Percentiles rank a stretch among this genome's conserved stretches.
Evolutionary conservation across 1,140 invertebrate genomes (phyloP).

Genomic region (Procambarus virginalis): DNA sequence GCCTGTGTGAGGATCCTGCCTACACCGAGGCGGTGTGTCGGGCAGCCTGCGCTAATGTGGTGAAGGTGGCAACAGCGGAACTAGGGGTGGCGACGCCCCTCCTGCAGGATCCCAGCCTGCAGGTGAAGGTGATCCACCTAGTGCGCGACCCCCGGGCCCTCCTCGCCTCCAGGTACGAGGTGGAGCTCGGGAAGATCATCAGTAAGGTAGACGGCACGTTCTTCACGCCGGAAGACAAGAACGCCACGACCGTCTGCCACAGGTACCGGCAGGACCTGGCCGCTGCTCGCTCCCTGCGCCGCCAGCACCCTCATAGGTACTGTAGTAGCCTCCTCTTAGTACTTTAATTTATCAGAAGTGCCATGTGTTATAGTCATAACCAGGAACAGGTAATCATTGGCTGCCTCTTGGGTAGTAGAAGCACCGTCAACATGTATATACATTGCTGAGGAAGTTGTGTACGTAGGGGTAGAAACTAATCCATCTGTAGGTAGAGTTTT

Average conservation of each 20-base stretch:
- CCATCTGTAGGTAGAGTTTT: too few relatives aligned
- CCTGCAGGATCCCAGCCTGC: conserved; percentile 6
- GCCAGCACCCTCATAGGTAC: conserved; percentile 14
- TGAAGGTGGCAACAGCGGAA: conserved; percentile 3
- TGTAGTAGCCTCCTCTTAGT: background rate
- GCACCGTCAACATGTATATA: too few relatives aligned
- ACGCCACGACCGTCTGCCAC: background rate
- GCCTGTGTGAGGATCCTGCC: background rate
- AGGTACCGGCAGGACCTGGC: conserved; percentile 23
- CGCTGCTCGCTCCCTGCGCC: background rate
- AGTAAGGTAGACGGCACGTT: background rate
- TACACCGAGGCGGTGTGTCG: background rate
- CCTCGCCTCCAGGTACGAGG: background rate
- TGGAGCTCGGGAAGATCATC: background rate
- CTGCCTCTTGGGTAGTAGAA: too few relatives aligned
- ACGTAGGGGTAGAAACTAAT: too few relatives aligned
- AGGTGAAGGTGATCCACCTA: conserved; percentile 1
- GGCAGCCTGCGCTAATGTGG: background rate
- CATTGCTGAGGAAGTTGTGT: too few relatives aligned
- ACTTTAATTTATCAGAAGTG: too few relatives aligned
- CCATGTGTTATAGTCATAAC: too few relatives aligned
- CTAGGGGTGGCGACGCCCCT: background rate
- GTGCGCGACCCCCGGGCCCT: conserved; percentile 28
- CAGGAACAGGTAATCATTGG: too few relatives aligned
- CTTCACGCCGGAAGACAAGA: background rate